Evolutionary conservation across 2,113 vertebrate species (phyloP).

Genomic region (Tympanuchus pallidicinctus): DNA sequence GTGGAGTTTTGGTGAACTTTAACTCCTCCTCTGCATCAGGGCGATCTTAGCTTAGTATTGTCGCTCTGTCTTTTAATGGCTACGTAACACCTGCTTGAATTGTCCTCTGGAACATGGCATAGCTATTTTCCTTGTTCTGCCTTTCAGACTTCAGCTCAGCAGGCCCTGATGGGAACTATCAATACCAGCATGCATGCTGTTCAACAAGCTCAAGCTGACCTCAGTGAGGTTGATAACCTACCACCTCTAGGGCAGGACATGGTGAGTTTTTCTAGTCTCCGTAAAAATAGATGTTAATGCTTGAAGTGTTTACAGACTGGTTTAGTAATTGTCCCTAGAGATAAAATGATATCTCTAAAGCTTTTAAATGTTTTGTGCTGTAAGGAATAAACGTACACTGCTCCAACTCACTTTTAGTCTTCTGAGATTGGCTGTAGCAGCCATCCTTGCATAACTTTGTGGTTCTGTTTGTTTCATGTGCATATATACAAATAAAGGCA

Average conservation of each 20-base stretch:
- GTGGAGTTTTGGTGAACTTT: background rate
- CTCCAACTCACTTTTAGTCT: background rate
- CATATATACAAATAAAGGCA: background rate
- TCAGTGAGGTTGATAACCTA: slow-evolving; percentile 90
- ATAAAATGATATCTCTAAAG: background rate
- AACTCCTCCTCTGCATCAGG: background rate
- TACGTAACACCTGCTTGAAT: background rate
- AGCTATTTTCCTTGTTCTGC: background rate
- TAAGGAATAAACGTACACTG: background rate
- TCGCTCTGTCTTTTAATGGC: background rate
- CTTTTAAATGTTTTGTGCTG: background rate
- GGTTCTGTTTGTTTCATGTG: background rate
- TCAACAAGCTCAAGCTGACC: slow-evolving; percentile 93
- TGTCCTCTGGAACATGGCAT: background rate
- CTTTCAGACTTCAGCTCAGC: slow-evolving; percentile 93
- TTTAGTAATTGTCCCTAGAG: background rate
- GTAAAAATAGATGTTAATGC: background rate
- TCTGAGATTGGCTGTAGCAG: background rate
- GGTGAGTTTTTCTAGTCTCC: slow-evolving; percentile 76
- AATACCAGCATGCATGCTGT: slow-evolving; percentile 98
- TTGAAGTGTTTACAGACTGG: background rate
- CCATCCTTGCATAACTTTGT: background rate
- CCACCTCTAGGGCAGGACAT: slow-evolving; percentile 96
- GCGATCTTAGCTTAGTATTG: background rate
- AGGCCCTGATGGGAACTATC: slow-evolving; percentile 98